phyloP scores from a whole-genome alignment of 2,888 invertebrate genomes.

The Trileptium ribeirensis region DNA sequence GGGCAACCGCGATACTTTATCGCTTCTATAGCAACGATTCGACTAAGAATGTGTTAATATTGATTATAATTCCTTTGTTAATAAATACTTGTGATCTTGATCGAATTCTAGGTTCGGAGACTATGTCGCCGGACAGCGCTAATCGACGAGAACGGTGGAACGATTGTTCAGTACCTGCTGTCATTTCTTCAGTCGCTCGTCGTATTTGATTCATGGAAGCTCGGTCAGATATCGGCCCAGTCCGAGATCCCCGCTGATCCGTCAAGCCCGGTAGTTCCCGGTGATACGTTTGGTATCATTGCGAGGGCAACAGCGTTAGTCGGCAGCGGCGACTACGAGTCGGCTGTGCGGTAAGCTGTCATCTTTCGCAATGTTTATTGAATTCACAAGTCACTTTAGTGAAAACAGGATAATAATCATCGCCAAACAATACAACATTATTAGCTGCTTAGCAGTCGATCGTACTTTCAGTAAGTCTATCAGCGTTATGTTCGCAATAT shows the following conservation, averaged over 20 bases:
- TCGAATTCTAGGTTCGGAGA: conserved; percentile 58
- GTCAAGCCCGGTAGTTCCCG: conserved; percentile 54
- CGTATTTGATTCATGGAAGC: conserved; percentile 56
- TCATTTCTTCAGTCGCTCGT: conserved; percentile 80
- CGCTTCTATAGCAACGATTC: background rate
- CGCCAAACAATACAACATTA: too few relatives aligned
- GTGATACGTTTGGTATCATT: conserved; percentile 80
- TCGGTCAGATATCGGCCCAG: conserved; percentile 42
- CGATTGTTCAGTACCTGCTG: conserved; percentile 65
- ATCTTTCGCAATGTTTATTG: too few relatives aligned
- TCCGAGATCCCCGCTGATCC: conserved; percentile 32
- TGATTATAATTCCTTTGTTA: too few relatives aligned
- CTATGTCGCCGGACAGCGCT: conserved; percentile 75
- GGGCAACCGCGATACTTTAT: too few relatives aligned
- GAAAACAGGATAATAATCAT: too few relatives aligned
- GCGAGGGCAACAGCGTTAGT: conserved; percentile 82
- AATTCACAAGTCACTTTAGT: too few relatives aligned
- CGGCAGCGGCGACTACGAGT: conserved; percentile 75
- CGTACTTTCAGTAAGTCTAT: too few relatives aligned
- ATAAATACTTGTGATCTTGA: background rate
- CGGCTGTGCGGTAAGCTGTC: conserved; percentile 70
- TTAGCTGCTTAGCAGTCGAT: too few relatives aligned
- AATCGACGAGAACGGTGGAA: conserved; percentile 76
- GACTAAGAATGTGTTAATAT: too few relatives aligned
- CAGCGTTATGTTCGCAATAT: too few relatives aligned